Base-by-base conservation (phyloP, 1,140 invertebrate genomes). In the Anoplolepis gracilipes region DNA sequence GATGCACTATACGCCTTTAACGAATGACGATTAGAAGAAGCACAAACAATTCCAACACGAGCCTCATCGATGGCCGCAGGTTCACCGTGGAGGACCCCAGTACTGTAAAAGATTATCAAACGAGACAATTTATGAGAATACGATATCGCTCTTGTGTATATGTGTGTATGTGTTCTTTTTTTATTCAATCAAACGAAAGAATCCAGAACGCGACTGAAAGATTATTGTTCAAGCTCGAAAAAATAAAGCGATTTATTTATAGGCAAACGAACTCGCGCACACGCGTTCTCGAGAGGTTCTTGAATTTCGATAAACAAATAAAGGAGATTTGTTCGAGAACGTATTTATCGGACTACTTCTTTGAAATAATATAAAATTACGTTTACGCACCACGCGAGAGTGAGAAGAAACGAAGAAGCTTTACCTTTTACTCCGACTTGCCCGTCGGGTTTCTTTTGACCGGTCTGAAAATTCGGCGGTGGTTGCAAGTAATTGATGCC, bases 351-450 rank as follows among this genome's bases (percentile, higher is more conserved):
- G 3, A 3, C 1, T 2, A 0, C 13, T 28, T 10, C 7, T n/a
- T 36, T 19, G 7, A 25, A 19, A 30, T 25, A 49, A 57, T 10
- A 57, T 10, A 19, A 64, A 42, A 62, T 6, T 6, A 5, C 25
- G 3, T 13, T 7, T 1, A 8, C 19, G 1, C 46, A 11, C 5
- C 13, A 13, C 46, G 16, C 10, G n/a, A 7, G 30, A 11, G 10
- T 22, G 4, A 1, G 3, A n/a, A 64, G 19, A 49, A 25, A 7
- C 4, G 4, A 19, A 36, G n/a, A 77, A 36, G 10, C 22, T 28
- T 57, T 91, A 95, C 94, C 94, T 95, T 94, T 95, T 5, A 95
- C 93, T 39, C 93, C 94, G 16, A 94, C 92, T 67, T 95, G 94
- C 22, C 94, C 94, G 55, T 94, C 92, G 11, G 94, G 93, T 73